Evolutionary conservation across 2,113 vertebrate species (phyloP), one percentile per base, ranked within the genome.

Genomic region (Empidonax alnorum): DNA sequence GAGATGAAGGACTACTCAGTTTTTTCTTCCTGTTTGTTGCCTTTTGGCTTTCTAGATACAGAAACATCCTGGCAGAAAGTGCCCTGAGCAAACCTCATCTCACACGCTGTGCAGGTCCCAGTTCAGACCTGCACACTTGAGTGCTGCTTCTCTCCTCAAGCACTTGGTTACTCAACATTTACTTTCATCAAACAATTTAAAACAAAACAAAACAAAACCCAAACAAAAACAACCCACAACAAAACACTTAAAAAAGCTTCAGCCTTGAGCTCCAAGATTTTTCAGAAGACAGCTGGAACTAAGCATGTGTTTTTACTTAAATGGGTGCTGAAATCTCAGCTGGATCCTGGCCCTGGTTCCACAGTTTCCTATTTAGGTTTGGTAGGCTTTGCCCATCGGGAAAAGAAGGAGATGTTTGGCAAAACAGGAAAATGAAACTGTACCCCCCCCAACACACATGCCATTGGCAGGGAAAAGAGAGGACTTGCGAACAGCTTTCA

Each of bases 251-350:
- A 46, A 80, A 77, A 77, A 72, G 17, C 91, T 71, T 85, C 63
- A 80, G 35, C 63, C 53, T 33, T 23, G 61, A 77, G 75, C 63
- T 81, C 85, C 47, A 73, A 74, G 65, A 9, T 23, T 56, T 63
- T 84, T 59, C 55, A 71, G 72, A 84, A 78, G 69, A 68, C 56
- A 68, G 55, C 68, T 75, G 76, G 59, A 74, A 30, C 63, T 50
- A 4, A 82, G 67, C 85, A 81, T 50, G 53, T 89, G 94, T 37
- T 94, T 94, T 90, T 65, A 77, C 41, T 96, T 61, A 78, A 81
- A 84, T 77, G 93, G 88, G 92, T 93, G 93, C 92, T 96, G 94
- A 92, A 87, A 84, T 81, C 85, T 93, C 85, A 6, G 65, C 73
- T 95, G 95, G 92, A 68, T 74, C 67, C 65, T 23, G 63, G 88